Evolutionary conservation across 2,113 vertebrate species (phyloP), one percentile per base, ranked within the genome.

Genomic region (Podiceps cristatus): DNA sequence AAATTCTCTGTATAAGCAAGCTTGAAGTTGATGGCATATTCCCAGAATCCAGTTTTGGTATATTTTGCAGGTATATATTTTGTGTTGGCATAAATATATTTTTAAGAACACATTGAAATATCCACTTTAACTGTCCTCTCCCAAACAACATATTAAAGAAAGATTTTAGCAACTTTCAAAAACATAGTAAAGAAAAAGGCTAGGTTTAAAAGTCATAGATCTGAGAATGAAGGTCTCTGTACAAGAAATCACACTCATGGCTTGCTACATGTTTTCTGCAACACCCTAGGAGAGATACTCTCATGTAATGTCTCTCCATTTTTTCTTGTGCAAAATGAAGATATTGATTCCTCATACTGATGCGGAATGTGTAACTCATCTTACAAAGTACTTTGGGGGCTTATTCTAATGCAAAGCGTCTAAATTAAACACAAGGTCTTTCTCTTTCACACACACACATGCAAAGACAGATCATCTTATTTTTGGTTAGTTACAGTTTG

Each of bases 401-500:
- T 64, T 90, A 88, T 73, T 92, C 22, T 56, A 68, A 85, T 58
- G 33, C 27, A 88, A 93, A 75, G 22, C 88, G 60, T 53, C 28
- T 31, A 44, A 91, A 75, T 33, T 60, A 69, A 72, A 72, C 47
- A 28, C 2, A 31, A 18, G 1, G 11, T 85, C 5, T 53, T 35
- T 5, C 7, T 5, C 27, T 23, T 29, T 1, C 22, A 18, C 27
- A 52, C 31, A 18, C 19, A 25, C 9, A 2, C 3, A 20, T 2
- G 8, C 13, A 76, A 78, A 87, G 35, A 62, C 7, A 76, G 20
- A 35, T n/a, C 31, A 47, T 17, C 35, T 69, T 50, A 66, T 66
- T 93, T 88, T 93, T 69, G 6, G 0, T 64, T 86, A 80, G 20
- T 33, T 62, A 45, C 40, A 74, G 42, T n/a, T 80, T 22, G 13